These are phyloP conservation scores for Oreohelix idahoensis DNA, from an alignment of 1,140 invertebrate genomes.

Conservation along the genomic window DNA sequence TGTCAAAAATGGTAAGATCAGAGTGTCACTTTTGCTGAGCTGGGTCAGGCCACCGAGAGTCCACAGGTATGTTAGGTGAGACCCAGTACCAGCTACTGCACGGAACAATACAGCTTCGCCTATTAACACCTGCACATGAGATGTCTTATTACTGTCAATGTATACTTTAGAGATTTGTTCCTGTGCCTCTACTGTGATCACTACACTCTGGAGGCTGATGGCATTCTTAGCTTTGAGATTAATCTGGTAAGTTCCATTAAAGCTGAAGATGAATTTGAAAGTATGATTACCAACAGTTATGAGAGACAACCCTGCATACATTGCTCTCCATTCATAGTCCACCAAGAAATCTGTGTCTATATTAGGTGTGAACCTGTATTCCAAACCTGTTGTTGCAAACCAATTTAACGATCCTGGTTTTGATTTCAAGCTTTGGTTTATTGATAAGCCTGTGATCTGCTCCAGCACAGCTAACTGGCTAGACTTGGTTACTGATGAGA, in stretches of 20 bases:
- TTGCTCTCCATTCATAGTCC: constrained; percentile 47
- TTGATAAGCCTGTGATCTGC: constrained; percentile 40
- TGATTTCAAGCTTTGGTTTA: constrained; percentile 31
- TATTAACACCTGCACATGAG: constrained; percentile 19
- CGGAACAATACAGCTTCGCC: constrained; percentile 40
- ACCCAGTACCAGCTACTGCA: constrained; percentile 43
- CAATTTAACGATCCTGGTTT: background rate
- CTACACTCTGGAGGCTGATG: constrained; percentile 42
- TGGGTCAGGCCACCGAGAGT: constrained; percentile 2
- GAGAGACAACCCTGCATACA: background rate
- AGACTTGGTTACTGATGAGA: constrained; percentile 38
- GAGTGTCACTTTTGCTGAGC: background rate
- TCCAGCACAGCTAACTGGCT: constrained; percentile 42
- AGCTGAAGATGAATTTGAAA: constrained; percentile 39
- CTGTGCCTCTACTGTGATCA: constrained; percentile 42
- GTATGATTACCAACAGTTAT: background rate
- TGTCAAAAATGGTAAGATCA: constrained; percentile 26
- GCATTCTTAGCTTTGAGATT: constrained; percentile 51
- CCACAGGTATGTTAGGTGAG: constrained; percentile 49
- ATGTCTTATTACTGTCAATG: constrained; percentile 44
- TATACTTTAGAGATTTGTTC: constrained; percentile 46
- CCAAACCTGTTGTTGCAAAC: constrained; percentile 37
- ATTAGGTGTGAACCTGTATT: constrained; percentile 22
- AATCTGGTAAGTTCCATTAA: constrained; percentile 40
- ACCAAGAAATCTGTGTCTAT: constrained; percentile 44